phyloP scores from a whole-genome alignment of 2,113 vertebrate species.

The Chaetura pelagica region DNA sequence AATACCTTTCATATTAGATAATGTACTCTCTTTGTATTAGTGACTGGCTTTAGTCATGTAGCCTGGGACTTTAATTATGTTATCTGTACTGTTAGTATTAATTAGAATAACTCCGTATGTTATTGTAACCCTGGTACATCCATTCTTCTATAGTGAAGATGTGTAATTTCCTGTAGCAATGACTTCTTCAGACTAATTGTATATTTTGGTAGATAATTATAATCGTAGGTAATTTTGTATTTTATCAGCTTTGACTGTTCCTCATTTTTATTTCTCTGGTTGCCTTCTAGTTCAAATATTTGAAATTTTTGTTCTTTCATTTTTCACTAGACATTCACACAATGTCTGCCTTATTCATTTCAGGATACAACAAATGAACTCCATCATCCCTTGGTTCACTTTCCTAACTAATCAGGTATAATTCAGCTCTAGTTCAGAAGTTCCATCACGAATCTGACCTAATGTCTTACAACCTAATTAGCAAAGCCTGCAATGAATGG shows the following conservation, averaged over 20 bases:
- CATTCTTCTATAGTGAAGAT: not conserved
- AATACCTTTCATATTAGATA: not conserved
- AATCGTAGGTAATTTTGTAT: conserved; percentile 36
- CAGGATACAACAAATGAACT: not conserved
- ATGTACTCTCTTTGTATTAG: not conserved
- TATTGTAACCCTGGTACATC: not conserved
- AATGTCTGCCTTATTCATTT: not conserved
- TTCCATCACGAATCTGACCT: not conserved
- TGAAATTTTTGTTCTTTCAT: not conserved
- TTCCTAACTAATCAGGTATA: not conserved
- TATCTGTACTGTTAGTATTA: not conserved
- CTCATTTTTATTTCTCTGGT: not conserved
- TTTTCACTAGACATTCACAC: not conserved
- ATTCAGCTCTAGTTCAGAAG: not conserved
- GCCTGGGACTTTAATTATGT: conserved; percentile 1
- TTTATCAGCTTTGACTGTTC: conserved; percentile 8
- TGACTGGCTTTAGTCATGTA: not conserved
- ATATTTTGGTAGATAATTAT: conserved; percentile 19
- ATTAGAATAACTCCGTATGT: not conserved
- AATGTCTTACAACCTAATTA: not conserved
- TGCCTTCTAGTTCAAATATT: conserved; percentile 15
- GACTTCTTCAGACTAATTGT: conserved; percentile 27
- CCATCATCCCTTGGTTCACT: not conserved
- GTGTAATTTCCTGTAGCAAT: conserved; percentile 38
- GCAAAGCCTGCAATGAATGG: not conserved